A percentile compares a stretch with the other conserved stretches of the same genome.
Conservation (phyloP, 2,113 vertebrate species). For the Elachura formosa region DNA sequence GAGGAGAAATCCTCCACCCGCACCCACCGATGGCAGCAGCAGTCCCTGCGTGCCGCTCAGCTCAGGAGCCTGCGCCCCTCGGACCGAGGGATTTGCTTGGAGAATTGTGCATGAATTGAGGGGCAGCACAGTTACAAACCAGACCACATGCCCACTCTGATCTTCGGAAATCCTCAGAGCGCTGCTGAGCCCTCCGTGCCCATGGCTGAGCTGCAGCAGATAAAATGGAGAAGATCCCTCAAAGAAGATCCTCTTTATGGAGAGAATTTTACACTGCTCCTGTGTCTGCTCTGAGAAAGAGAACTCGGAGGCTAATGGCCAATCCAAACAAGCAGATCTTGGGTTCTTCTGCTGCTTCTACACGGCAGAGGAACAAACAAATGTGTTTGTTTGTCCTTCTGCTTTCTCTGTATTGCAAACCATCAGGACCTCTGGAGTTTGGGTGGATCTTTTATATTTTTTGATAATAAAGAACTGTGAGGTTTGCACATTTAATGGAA, state of each 20-base stretch:
- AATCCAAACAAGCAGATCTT: background rate
- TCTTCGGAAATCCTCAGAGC: background rate
- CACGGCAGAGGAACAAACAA: background rate
- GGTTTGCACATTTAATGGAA: background rate
- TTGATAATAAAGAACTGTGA: background rate
- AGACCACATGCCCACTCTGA: rapidly evolving
- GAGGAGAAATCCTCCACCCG: background rate
- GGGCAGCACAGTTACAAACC: background rate
- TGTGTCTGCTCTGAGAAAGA: background rate
- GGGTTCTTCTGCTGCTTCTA: background rate
- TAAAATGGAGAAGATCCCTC: background rate
- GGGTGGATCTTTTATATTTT: background rate
- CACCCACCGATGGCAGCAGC: rapidly evolving
- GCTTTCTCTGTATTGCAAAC: background rate
- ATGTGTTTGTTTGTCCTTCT: background rate
- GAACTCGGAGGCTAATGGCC: background rate
- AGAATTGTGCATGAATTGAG: background rate
- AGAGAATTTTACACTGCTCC: background rate
- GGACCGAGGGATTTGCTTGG: background rate
- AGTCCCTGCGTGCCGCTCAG: background rate
- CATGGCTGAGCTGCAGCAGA: background rate
- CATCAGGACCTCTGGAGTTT: too few species aligned
- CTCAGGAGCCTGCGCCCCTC: background rate
- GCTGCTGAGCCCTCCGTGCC: rapidly evolving
- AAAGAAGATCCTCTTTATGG: too few species aligned